These are phyloP conservation scores for Pandion haliaetus DNA, from an alignment of 2,113 vertebrate species.

Conservation along the genomic window DNA sequence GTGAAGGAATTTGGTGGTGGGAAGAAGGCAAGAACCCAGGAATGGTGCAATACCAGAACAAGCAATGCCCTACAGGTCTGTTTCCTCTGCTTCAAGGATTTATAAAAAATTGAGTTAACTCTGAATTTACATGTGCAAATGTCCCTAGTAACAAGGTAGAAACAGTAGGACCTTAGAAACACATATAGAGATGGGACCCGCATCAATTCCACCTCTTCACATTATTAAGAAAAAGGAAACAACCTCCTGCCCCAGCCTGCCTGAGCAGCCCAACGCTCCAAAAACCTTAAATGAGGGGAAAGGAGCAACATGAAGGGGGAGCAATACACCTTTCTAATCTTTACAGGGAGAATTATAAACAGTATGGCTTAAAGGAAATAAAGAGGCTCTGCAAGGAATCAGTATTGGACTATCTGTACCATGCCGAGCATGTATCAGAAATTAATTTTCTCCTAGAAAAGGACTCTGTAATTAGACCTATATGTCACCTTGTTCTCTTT, in stretches of 20 bases:
- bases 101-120: background rate
- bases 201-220: background rate
- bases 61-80: background rate
- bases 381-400: background rate
- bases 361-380: background rate
- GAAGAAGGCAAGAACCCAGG: background rate
- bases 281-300: background rate
- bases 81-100: background rate
- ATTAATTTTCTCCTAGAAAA: slow-evolving; percentile 12
- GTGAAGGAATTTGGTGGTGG: background rate
- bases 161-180: background rate
- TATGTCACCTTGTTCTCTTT: background rate
- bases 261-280: background rate
- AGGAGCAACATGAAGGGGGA: background rate
- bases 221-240: background rate
- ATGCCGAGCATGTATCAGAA: background rate
- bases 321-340: background rate
- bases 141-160: background rate
- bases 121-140: background rate
- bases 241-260: background rate
- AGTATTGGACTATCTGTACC: background rate
- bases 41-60: background rate
- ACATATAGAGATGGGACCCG: background rate
- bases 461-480: background rate
- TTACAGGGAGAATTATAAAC: background rate